Evolutionary conservation across 1,140 invertebrate species (phyloP).

Genomic region (Acromyrmex charruanus): DNA sequence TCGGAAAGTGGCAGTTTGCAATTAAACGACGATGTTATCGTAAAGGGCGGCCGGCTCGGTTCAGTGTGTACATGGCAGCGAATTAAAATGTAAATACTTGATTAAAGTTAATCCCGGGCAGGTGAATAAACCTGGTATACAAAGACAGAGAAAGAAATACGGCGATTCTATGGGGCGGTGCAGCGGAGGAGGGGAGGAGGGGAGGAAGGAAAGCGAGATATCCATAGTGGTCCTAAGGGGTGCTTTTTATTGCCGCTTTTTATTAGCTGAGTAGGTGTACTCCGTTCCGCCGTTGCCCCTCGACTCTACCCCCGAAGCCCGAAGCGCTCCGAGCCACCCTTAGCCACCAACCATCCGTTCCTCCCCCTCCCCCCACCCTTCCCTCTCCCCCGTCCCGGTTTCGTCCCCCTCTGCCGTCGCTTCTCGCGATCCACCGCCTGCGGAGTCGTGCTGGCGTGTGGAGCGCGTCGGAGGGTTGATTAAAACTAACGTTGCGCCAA

Average conservation of each 20-base stretch:
- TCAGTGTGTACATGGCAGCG: constrained; percentile 77
- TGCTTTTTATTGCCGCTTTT: constrained; percentile 87
- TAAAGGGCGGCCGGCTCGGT: constrained; percentile 69
- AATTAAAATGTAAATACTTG: constrained; percentile 86
- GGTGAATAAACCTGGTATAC: constrained; percentile 76
- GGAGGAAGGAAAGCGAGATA: constrained; percentile 64
- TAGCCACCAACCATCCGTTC: constrained; percentile 69
- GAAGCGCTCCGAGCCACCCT: constrained; percentile 77
- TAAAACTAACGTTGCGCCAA: constrained; percentile 86
- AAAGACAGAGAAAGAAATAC: constrained; percentile 68
- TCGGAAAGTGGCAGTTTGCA: constrained; percentile 79
- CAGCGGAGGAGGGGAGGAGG: not conserved
- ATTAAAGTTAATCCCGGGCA: constrained; percentile 82
- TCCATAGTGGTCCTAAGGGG: constrained; percentile 83
- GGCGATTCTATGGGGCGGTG: constrained; percentile 39
- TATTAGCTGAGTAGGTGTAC: constrained; percentile 85
- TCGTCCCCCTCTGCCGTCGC: too few relatives aligned
- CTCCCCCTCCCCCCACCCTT: too few relatives aligned
- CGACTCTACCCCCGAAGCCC: constrained; percentile 76
- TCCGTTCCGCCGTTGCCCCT: constrained; percentile 76
- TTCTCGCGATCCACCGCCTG: constrained; percentile 59
- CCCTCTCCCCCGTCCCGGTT: too few relatives aligned
- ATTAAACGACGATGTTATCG: constrained; percentile 81
- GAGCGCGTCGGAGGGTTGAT: constrained; percentile 83
- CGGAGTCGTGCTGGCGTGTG: constrained; percentile 74